Evolutionary conservation across 2,888 invertebrate species (phyloP).

Genomic region (Brachycybe producta): DNA sequence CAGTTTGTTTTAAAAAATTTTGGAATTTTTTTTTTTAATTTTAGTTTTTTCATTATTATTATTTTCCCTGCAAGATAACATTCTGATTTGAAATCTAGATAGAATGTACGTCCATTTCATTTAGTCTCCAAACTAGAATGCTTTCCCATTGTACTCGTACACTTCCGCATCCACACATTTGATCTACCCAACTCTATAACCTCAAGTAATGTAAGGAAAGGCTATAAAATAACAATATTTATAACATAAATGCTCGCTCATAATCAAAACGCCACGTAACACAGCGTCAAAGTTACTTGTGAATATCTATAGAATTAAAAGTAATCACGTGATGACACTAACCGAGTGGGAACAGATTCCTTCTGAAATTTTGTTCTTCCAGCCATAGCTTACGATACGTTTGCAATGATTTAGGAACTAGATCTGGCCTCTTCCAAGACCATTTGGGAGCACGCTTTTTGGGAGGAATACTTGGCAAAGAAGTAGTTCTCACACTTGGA

Average conservation of each 20-base stretch:
- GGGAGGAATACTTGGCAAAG: not conserved
- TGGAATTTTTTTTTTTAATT: no score
- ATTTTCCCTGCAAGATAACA: no score
- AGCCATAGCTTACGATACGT: constrained; percentile 21
- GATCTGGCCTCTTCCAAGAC: constrained; percentile 11
- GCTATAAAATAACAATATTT: no score
- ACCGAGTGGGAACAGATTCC: constrained; percentile 33
- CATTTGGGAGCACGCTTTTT: no score
- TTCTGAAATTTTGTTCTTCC: constrained; percentile 19
- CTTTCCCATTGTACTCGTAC: not conserved
- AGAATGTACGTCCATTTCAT: not conserved
- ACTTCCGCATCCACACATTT: not conserved
- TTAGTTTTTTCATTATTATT: no score
- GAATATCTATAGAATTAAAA: no score
- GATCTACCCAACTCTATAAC: no score
- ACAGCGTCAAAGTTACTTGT: no score
- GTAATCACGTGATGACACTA: constrained; percentile 20
- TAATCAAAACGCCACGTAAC: no score
- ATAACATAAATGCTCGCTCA: no score
- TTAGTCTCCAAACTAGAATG: not conserved
- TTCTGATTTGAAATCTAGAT: no score
- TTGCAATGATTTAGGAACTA: constrained; percentile 19
- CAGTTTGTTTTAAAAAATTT: not conserved
- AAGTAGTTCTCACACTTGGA: not conserved
- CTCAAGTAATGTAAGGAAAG: no score